These are phyloP conservation scores for Caenorhabditis inopinata DNA, from an alignment of 1,140 invertebrate species.

Conservation along the genomic window DNA sequence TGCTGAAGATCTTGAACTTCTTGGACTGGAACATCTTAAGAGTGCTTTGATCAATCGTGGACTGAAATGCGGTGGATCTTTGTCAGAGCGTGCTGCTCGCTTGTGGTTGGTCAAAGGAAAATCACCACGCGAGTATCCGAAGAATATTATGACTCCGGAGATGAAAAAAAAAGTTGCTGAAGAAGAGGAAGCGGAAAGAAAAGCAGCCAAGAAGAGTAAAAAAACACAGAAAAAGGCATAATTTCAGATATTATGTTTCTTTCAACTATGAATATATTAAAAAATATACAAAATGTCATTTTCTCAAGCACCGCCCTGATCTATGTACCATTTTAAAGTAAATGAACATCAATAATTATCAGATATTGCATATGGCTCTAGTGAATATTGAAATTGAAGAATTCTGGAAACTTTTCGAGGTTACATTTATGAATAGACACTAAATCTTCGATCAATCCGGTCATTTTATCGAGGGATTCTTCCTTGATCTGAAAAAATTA, in stretches of 20 bases:
- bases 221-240: slow-evolving; percentile 35
- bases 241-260: neutral
- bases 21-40: slow-evolving; percentile 54
- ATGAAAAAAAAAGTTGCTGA: slow-evolving; percentile 47
- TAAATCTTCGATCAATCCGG: neutral
- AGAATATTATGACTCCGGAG: slow-evolving; percentile 52
- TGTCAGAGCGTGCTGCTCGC: slow-evolving; percentile 50
- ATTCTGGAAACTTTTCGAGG: neutral
- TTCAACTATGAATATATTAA: too few species aligned
- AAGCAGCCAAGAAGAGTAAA: slow-evolving; percentile 42
- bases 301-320: too few species aligned
- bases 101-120: slow-evolving; percentile 56
- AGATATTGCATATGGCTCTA: too few species aligned
- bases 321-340: too few species aligned
- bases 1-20: slow-evolving; percentile 45
- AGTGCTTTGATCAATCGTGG: slow-evolving; percentile 54
- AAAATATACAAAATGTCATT: too few species aligned
- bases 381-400: neutral
- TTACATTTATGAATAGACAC: neutral
- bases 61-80: slow-evolving; percentile 55
- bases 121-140: slow-evolving; percentile 46
- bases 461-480: neutral
- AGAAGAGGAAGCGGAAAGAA: slow-evolving; percentile 47
- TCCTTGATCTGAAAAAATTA: neutral
- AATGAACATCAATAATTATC: too few species aligned